A percentile compares a stretch with the other conserved stretches of the same genome.
phyloP scores from a whole-genome alignment of 53 echinoderm and acorn worm species.

The Apostichopus leukothele region DNA sequence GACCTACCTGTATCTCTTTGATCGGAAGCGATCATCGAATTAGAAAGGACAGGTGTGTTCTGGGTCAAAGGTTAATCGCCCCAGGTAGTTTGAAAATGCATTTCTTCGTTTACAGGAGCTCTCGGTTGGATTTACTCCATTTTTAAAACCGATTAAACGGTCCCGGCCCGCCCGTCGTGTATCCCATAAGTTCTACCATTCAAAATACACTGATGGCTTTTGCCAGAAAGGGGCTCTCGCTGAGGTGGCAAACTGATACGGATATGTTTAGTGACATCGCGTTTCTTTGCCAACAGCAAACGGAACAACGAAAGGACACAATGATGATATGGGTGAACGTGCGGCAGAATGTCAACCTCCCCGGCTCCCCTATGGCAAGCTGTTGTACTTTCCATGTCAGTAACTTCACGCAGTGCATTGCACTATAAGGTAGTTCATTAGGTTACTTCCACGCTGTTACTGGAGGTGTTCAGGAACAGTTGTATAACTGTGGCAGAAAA shows the following conservation, averaged over 20 bases:
- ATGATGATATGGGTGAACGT: slow-evolving; percentile 21
- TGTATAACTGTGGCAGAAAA: too few relatives aligned
- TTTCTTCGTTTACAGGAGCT: slow-evolving; percentile 17
- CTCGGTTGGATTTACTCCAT: slow-evolving; percentile 22
- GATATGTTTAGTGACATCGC: not conserved
- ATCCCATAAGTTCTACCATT: not conserved
- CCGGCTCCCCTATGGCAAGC: not conserved
- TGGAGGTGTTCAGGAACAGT: too few relatives aligned
- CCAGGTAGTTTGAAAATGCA: slow-evolving; percentile 31
- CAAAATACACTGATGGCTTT: not conserved
- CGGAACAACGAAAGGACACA: not conserved
- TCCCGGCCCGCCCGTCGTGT: slow-evolving; percentile 15
- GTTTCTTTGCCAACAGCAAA: not conserved
- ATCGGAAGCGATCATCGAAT: slow-evolving; percentile 30
- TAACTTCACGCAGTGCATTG: slow-evolving; percentile 22
- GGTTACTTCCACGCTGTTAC: not conserved
- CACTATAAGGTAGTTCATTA: slow-evolving; percentile 5
- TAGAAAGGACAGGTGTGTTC: slow-evolving; percentile 43
- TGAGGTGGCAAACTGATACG: not conserved
- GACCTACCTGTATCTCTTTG: slow-evolving; percentile 40
- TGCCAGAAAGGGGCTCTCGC: slow-evolving; percentile 31
- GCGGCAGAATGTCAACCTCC: slow-evolving; percentile 36
- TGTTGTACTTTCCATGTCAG: slow-evolving; percentile 11
- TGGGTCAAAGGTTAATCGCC: slow-evolving; percentile 42
- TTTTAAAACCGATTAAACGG: slow-evolving; percentile 18